These are phyloP conservation scores for Phenganax marumi DNA, from an alignment of 92 coral and sea anemone species.

Conservation along the genomic window DNA sequence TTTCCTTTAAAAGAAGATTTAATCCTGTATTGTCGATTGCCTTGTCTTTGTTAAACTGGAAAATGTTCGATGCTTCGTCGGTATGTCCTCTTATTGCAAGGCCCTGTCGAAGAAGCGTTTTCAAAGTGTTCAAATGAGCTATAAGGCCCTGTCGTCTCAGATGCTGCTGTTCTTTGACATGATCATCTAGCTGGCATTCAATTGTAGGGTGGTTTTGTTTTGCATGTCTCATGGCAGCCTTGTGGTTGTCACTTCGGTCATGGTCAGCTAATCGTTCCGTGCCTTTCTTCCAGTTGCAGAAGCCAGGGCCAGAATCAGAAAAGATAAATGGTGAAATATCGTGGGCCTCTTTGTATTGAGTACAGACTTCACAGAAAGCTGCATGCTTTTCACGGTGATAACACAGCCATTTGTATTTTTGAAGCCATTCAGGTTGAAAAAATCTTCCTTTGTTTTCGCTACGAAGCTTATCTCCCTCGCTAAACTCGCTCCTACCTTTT, in stretches of 20 bases:
- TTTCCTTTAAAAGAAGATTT: constrained; percentile 3
- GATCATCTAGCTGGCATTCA: constrained; percentile 19
- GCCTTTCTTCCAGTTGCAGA: constrained; percentile 26
- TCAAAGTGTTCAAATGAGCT: constrained; percentile 34
- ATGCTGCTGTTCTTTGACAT: constrained; percentile 13
- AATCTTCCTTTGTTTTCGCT: constrained; percentile 26
- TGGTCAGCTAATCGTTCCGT: constrained; percentile 6
- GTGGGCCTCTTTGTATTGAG: constrained; percentile 33
- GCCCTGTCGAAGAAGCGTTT: constrained; percentile 31
- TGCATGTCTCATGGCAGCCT: background rate
- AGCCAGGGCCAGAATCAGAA: constrained; percentile 27
- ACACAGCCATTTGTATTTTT: constrained; percentile 6
- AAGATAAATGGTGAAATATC: constrained; percentile 30
- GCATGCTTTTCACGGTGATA: constrained; percentile 30
- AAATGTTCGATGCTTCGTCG: constrained; percentile 21
- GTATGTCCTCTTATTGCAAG: constrained; percentile 2
- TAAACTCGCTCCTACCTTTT: constrained; percentile 29
- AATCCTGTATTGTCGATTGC: background rate
- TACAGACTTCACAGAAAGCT: constrained; percentile 25
- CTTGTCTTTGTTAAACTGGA: constrained; percentile 37
- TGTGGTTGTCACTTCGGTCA: constrained; percentile 11
- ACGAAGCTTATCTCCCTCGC: constrained; percentile 24
- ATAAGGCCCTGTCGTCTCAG: constrained; percentile 4
- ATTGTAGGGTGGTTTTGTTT: constrained; percentile 19
- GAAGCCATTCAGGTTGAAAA: constrained; percentile 16